Evolutionary conservation across 1,140 invertebrate genomes (phyloP).

Genomic region (Samia ricini): DNA sequence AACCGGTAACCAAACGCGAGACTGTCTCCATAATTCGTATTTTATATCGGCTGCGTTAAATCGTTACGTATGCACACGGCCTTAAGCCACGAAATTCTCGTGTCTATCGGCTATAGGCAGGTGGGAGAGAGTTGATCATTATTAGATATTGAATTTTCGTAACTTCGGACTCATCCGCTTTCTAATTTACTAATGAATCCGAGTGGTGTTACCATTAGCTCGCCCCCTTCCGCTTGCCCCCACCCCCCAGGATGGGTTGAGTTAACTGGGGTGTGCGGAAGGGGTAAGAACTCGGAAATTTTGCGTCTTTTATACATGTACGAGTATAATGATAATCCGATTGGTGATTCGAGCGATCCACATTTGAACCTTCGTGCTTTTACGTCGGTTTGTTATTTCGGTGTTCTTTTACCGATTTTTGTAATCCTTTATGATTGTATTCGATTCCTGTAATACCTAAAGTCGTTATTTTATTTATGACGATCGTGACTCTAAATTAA

Average conservation of each 20-base stretch:
- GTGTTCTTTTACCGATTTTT: background rate
- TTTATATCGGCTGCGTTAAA: background rate
- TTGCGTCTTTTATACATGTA: slow-evolving; percentile 74
- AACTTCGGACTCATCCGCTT: slow-evolving; percentile 78
- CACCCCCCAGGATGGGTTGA: slow-evolving; percentile 23
- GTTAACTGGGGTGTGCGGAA: slow-evolving; percentile 25
- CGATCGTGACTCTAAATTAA: no score
- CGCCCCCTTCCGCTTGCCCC: slow-evolving; percentile 33
- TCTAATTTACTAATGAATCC: slow-evolving; percentile 79
- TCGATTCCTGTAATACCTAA: no score
- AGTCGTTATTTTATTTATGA: no score
- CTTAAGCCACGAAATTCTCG: background rate
- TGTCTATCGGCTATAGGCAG: slow-evolving; percentile 31
- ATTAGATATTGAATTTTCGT: slow-evolving; percentile 78
- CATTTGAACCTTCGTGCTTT: slow-evolving; percentile 59
- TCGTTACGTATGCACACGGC: background rate
- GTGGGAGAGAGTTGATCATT: slow-evolving; percentile 73
- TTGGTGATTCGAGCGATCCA: slow-evolving; percentile 67
- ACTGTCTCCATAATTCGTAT: background rate
- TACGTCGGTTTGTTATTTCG: background rate
- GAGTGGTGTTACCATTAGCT: slow-evolving; percentile 71
- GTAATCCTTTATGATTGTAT: background rate
- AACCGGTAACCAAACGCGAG: no score
- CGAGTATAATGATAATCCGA: slow-evolving; percentile 73
- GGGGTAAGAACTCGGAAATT: slow-evolving; percentile 56